phyloP scores from a whole-genome alignment of 2,797 vertebrate genomes.

The Microctenopoma steveboyesi region DNA sequence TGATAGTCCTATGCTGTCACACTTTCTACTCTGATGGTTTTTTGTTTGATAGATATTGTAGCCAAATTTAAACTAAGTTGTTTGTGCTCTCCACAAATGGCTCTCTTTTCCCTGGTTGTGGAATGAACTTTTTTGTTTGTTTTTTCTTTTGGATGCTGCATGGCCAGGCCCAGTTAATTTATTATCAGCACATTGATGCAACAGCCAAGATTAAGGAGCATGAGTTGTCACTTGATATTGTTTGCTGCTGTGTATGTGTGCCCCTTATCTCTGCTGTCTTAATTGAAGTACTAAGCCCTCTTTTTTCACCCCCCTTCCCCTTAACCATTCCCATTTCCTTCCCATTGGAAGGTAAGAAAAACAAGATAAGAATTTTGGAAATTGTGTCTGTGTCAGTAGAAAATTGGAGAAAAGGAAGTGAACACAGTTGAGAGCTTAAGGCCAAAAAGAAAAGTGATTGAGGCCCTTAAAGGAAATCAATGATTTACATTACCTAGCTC shows the following conservation, averaged over 20 bases:
- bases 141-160: slow-evolving; percentile 77
- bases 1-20: slow-evolving; percentile 40
- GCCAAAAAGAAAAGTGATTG: slow-evolving; percentile 67
- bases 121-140: slow-evolving; percentile 45
- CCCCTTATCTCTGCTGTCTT: slow-evolving; percentile 66
- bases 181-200: slow-evolving; percentile 51
- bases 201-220: slow-evolving; percentile 68
- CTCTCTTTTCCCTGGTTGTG: slow-evolving; percentile 41
- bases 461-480: slow-evolving; percentile 81
- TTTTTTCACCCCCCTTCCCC: slow-evolving; percentile 61
- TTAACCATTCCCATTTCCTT: slow-evolving; percentile 55
- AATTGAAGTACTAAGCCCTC: slow-evolving; percentile 71
- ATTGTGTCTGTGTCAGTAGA: slow-evolving; percentile 52
- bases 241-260: slow-evolving; percentile 70
- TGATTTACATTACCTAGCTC: slow-evolving; percentile 81
- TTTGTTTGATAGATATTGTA: slow-evolving; percentile 33
- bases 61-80: slow-evolving; percentile 27
- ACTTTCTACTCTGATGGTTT: slow-evolving; percentile 29
- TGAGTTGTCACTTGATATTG: slow-evolving; percentile 74
- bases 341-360: slow-evolving; percentile 85
- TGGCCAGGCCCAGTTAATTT: slow-evolving; percentile 66
- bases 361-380: slow-evolving; percentile 63
- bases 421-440: slow-evolving; percentile 64
- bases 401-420: slow-evolving; percentile 49
- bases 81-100: slow-evolving; percentile 37